phyloP scores from a whole-genome alignment of 2,888 invertebrate genomes.

The Drosophila histrio region DNA sequence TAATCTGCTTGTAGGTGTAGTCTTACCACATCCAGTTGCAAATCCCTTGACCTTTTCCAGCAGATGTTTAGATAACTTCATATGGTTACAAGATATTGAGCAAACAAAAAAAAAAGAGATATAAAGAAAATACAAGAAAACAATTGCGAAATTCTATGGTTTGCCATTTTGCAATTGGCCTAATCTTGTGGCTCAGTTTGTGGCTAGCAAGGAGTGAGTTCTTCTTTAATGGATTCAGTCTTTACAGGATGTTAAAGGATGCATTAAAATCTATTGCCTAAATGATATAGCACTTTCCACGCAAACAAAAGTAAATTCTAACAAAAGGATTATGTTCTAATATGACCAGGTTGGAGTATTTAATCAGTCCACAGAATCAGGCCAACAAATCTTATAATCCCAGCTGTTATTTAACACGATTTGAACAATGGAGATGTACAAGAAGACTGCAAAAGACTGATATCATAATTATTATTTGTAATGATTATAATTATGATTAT shows the following conservation, averaged over 20 bases:
- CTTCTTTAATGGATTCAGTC: constrained; percentile 38
- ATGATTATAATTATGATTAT: too few relatives aligned
- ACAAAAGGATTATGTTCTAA: constrained; percentile 26
- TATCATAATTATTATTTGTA: not conserved
- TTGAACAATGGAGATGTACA: not conserved
- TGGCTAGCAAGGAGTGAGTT: constrained; percentile 39
- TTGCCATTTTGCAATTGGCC: constrained; percentile 33
- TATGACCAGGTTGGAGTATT: not conserved
- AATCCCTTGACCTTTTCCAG: constrained; percentile 67
- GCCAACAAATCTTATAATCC: constrained; percentile 13
- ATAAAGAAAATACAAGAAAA: not conserved
- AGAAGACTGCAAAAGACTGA: not conserved
- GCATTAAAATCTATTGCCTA: constrained; percentile 25
- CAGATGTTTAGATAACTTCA: constrained; percentile 53
- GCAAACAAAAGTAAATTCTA: constrained; percentile 8
- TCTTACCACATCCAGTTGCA: constrained; percentile 27
- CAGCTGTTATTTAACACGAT: constrained; percentile 18
- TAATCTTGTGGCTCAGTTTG: constrained; percentile 39
- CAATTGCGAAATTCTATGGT: constrained; percentile 23
- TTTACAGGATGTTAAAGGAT: constrained; percentile 31
- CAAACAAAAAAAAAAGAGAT: constrained; percentile 18
- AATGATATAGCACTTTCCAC: constrained; percentile 46
- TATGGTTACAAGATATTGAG: constrained; percentile 42
- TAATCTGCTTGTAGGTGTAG: constrained; percentile 43
- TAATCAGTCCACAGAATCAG: constrained; percentile 26